Conservation (phyloP, 2,888 invertebrate genomes). For the Rugalucina vietnamica region DNA sequence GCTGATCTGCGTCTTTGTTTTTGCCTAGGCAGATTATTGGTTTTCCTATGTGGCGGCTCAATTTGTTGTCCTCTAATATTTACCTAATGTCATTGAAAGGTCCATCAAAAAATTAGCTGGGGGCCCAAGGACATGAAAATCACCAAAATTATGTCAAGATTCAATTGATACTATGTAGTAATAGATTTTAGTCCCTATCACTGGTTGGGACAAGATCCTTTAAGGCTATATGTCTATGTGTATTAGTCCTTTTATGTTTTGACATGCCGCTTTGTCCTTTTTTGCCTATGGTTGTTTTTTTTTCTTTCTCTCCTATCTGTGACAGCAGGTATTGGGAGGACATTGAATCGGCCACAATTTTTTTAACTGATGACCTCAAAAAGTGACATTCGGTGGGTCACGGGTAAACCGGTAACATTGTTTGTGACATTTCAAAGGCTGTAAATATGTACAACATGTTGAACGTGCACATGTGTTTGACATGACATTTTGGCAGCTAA, state of each 20-base stretch:
- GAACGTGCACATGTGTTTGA: background rate
- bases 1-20: too few relatives aligned
- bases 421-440: background rate
- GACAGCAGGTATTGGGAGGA: background rate
- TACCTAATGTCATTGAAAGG: constrained; percentile 6
- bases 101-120: background rate
- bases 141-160: background rate
- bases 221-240: background rate
- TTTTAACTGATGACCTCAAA: background rate
- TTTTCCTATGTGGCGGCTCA: too few relatives aligned
- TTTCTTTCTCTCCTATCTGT: background rate
- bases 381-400: background rate
- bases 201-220: background rate
- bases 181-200: background rate
- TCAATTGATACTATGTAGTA: background rate
- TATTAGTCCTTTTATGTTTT: background rate
- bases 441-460: background rate
- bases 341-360: background rate
- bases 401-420: background rate
- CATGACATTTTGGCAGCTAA: background rate
- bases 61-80: background rate
- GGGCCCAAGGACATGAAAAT: background rate
- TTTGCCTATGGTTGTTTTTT: background rate
- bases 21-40: too few relatives aligned
- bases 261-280: background rate